phyloP scores from a whole-genome alignment of 2,888 invertebrate species.

The Diachrysia chrysitis region DNA sequence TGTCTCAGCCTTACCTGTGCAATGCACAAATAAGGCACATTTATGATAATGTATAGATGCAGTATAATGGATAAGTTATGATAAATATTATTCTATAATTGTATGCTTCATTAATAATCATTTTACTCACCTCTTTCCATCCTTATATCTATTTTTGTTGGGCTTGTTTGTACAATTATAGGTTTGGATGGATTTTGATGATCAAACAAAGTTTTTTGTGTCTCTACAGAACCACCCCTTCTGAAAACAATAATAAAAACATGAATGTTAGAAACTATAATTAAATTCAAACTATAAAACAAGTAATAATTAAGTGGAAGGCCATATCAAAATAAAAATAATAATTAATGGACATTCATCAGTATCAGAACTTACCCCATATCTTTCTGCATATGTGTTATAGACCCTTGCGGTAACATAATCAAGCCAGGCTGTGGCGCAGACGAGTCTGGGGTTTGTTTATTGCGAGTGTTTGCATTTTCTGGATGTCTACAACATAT shows the following conservation, averaged over 20 bases:
- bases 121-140: conserved; percentile 79
- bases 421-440: conserved; percentile 80
- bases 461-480: conserved; percentile 73
- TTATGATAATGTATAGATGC: too few species aligned
- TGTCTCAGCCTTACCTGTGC: too few species aligned
- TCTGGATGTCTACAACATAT: conserved; percentile 70
- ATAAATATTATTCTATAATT: too few species aligned
- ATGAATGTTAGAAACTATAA: conserved; percentile 18
- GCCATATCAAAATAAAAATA: not conserved
- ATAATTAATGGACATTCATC: not conserved
- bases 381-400: conserved; percentile 79
- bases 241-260: conserved; percentile 50
- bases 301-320: not conserved
- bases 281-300: too few species aligned
- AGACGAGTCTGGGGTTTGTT: conserved; percentile 75
- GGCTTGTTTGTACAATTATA: conserved; percentile 90
- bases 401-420: conserved; percentile 80
- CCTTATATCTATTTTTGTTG: conserved; percentile 79
- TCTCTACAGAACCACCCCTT: conserved; percentile 72
- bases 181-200: conserved; percentile 90
- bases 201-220: conserved; percentile 82
- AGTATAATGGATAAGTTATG: too few species aligned
- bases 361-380: conserved; percentile 70
- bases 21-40: too few species aligned
- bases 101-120: not conserved